A percentile compares a stretch with the other conserved stretches of the same genome.
Evolutionary conservation across 1,140 invertebrate species (phyloP).

Genomic region (Cyphomyrmex costatus): DNA sequence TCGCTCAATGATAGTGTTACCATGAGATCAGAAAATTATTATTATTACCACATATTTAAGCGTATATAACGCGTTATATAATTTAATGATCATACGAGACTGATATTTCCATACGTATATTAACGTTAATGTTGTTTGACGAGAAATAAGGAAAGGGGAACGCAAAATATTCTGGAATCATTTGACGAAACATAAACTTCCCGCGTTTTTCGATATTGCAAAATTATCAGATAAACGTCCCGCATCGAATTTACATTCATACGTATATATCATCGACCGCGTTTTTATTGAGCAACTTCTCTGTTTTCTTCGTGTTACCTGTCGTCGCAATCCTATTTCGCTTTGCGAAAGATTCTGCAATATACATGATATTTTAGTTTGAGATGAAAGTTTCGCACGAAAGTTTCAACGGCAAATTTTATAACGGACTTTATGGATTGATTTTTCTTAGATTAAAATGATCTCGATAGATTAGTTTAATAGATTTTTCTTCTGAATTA

Average conservation of each 20-base stretch:
- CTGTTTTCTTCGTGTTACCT: not conserved
- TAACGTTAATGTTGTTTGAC: not conserved
- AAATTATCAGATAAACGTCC: slow-evolving; percentile 24
- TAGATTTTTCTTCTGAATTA: not conserved
- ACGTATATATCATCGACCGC: not conserved
- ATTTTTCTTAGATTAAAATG: not conserved
- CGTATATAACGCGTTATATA: slow-evolving; percentile 4
- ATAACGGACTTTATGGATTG: not conserved
- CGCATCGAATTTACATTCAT: slow-evolving; percentile 26
- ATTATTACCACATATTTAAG: not conserved
- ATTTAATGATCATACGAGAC: not conserved
- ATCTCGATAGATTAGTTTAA: not conserved
- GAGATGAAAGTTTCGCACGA: not conserved
- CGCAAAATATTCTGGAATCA: not conserved
- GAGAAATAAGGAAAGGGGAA: not conserved
- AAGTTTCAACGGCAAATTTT: slow-evolving; percentile 5
- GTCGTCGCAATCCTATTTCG: not conserved
- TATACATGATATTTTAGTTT: not conserved
- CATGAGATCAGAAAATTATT: not conserved
- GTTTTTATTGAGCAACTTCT: slow-evolving; percentile 43
- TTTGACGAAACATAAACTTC: not conserved
- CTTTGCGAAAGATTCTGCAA: slow-evolving; percentile 12
- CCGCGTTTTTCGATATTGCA: not conserved
- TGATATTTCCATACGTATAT: not conserved
- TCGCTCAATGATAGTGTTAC: not conserved